Base-by-base conservation (phyloP, 2,888 invertebrate genomes). In the Congeria kusceri region DNA sequence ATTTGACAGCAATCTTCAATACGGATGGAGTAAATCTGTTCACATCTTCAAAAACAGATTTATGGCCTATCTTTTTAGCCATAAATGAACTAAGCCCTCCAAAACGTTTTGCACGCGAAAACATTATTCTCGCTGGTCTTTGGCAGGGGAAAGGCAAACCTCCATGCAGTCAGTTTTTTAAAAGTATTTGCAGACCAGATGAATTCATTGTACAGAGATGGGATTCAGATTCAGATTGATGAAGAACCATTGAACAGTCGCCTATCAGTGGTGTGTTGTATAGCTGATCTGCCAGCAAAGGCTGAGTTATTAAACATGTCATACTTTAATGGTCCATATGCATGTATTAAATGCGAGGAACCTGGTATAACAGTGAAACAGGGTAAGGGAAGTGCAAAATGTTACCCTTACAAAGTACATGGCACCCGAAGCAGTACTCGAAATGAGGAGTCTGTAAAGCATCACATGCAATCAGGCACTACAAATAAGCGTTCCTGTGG, bases 121-220 rank as follows among this genome's bases (percentile, higher is more conserved):
- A 81, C 58, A 70, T 77, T 11, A 0, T 83, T 11, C 61, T 83
- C 3, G 57, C 62, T 13, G 80, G 72, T 13, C 65, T 83, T 25
- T 80, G 80, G 80, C 77, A 83, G 47, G 77, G 80, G 15, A 83
- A 77, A 53, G 75, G 69, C 2, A 83, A 80, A 68, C 75, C 80
- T 29, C 77, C 70, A 4, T 77, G 77, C 56, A 49, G 58, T 18
- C 46, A 27, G 23, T 83, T 63, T 27, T 5, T 83, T 3, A 3
- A n/a, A 44, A 15, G 57, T 28, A 15, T 74, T 83, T 20, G 56
- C 28, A 47, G 64, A 70, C 15, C 27, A 77, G n/a, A 49, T 81
- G 61, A 70, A 70, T 44, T n/a, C 11, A 9, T 25, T 81, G 23
- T 67, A 70, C 27, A 59, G 20, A 57, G 70, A 69, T 56, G 82